Percentiles rank a stretch among this genome's conserved stretches.
Conservation (phyloP, 1,140 invertebrate species). For the Brachionus asplanchnoidis region DNA sequence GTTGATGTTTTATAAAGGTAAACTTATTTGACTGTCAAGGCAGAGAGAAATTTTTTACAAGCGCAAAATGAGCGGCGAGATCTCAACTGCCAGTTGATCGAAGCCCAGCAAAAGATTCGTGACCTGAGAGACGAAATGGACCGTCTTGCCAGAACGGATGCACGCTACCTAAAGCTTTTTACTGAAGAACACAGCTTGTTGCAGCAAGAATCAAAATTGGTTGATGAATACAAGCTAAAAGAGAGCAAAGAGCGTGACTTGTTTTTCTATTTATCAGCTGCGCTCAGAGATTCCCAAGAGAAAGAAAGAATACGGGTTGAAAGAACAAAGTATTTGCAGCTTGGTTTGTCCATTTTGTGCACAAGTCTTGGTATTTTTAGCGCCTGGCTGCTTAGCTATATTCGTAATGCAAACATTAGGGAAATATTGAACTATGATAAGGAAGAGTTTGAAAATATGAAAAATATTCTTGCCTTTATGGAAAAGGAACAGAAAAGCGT, state of each 20-base stretch:
- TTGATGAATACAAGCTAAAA: slow-evolving; percentile 50
- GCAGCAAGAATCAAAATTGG: slow-evolving; percentile 52
- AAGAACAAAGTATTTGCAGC: slow-evolving; percentile 66
- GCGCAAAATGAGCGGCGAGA: slow-evolving; percentile 64
- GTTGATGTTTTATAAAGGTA: not conserved
- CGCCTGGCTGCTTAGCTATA: slow-evolving; percentile 13
- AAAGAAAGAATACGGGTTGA: slow-evolving; percentile 69
- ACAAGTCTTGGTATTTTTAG: slow-evolving; percentile 18
- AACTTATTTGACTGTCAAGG: not conserved
- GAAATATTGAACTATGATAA: slow-evolving; percentile 21
- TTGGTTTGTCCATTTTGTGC: slow-evolving; percentile 32
- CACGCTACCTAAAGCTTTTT: slow-evolving; percentile 63
- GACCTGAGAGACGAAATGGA: slow-evolving; percentile 67
- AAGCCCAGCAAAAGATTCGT: slow-evolving; percentile 63
- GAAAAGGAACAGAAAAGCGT: not conserved
- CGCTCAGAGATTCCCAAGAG: slow-evolving; percentile 68
- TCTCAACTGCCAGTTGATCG: slow-evolving; percentile 59
- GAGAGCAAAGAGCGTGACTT: slow-evolving; percentile 63
- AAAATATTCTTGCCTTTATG: not conserved
- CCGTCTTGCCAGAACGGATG: slow-evolving; percentile 65
- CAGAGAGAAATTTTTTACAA: slow-evolving; percentile 62
- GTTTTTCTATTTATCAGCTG: slow-evolving; percentile 65
- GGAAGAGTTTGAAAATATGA: not conserved
- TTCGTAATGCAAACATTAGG: slow-evolving; percentile 22
- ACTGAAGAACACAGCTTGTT: slow-evolving; percentile 59